Evolutionary conservation across 1,140 invertebrate species (phyloP), one percentile per base, ranked within the genome.

Genomic region (Sipha flava): DNA sequence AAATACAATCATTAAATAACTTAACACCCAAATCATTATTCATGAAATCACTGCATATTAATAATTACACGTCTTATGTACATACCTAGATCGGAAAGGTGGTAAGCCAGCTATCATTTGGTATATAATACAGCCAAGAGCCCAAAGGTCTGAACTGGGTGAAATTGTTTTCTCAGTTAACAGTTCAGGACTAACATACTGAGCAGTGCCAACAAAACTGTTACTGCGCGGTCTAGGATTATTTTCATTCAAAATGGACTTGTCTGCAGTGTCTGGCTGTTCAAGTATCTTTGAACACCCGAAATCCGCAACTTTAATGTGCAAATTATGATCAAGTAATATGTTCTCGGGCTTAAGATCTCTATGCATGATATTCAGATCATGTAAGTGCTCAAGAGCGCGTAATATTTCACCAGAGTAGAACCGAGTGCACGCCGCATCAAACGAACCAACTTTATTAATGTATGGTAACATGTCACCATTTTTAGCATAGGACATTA

Each of bases 151-250:
- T 7, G 94, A 94, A 21, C 94, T 91, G 81, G 89, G 90, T 26
- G 91, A 92, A 29, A 92, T 91, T 1, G 89, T 89, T 82, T 94
- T 92, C 84, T 95, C 92, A 40, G 92, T 92, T 3, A 99, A 86
- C 18, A 99, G 88, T 86, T 99, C 98, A 7, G 98, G 98, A 59
- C 96, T 97, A 0, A 99, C 96, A 87, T 99, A 99, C 85, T 99
- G 97, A 0, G 98, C 97, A 18, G 98, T 99, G n/a, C 98, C 97
- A 6, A 98, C 96, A 87, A 99, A 98, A 84, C 96, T 98, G 84
- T 93, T 94, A 82, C 89, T 89, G 70, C 92, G 86, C 77, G 86
- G 84, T 80, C 87, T 83, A 80, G 86, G 81, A 82, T 86, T 83
- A 14, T 85, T 82, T 23, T 85, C 84, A 7, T 85, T 85, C 81